Evolutionary conservation across 2,888 invertebrate genomes (phyloP).

Genomic region (Lottia scabra): DNA sequence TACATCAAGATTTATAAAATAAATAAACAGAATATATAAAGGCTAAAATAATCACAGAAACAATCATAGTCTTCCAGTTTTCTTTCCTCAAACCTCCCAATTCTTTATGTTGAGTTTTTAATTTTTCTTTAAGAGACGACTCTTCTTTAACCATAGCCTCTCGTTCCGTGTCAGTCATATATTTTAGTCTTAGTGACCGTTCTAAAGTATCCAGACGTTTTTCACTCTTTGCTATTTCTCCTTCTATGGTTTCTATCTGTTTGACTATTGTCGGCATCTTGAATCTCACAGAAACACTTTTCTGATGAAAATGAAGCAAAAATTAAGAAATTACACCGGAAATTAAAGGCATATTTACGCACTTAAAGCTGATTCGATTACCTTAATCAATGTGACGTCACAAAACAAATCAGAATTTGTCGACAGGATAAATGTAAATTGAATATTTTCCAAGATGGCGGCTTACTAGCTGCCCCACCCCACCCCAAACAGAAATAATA

Average conservation of each 20-base stretch:
- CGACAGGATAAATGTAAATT: too few relatives aligned
- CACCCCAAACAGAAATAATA: too few relatives aligned
- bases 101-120: neutral
- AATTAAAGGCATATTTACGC: too few relatives aligned
- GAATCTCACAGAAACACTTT: too few relatives aligned
- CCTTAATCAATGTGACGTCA: too few relatives aligned
- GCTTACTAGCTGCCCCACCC: too few relatives aligned
- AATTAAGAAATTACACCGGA: too few relatives aligned
- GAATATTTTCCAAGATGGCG: too few relatives aligned
- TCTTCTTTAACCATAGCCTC: slow-evolving; percentile 2
- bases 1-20: neutral
- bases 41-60: slow-evolving; percentile 30
- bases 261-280: neutral
- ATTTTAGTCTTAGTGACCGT: slow-evolving; percentile 18
- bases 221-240: slow-evolving; percentile 23
- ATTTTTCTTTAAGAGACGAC: slow-evolving; percentile 15
- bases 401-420: too few relatives aligned
- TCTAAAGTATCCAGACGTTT: slow-evolving; percentile 22
- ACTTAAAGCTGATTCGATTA: too few relatives aligned
- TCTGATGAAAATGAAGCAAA: too few relatives aligned
- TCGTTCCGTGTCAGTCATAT: slow-evolving; percentile 23
- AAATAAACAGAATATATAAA: slow-evolving; percentile 21
- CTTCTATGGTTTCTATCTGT: slow-evolving; percentile 25
- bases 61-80: slow-evolving; percentile 32
- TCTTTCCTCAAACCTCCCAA: slow-evolving; percentile 31